Conservation (phyloP, 2,888 invertebrate species). For the Horisme vitalbata region DNA sequence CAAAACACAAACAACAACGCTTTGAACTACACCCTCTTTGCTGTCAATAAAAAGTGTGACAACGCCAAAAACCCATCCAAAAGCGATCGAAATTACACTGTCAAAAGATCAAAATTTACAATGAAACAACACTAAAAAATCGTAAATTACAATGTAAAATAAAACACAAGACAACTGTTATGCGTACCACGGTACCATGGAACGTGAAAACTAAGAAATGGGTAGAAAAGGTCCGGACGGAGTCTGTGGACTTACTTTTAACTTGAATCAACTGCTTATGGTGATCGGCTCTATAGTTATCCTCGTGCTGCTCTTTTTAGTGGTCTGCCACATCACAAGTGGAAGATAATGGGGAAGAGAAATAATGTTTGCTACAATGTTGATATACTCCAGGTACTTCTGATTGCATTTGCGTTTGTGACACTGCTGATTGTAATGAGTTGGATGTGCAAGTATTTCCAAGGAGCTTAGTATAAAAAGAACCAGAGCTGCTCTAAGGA, state of each 20-base stretch:
- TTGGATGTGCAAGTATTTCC: constrained; percentile 68
- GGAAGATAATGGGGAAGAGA: constrained; percentile 44
- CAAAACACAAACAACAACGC: too few species aligned
- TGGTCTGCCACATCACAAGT: constrained; percentile 64
- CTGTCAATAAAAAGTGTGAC: not conserved
- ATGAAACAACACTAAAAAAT: constrained; percentile 7
- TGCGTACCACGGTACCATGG: constrained; percentile 34
- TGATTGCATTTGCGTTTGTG: constrained; percentile 62
- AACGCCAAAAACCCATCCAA: not conserved
- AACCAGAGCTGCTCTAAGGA: too few species aligned
- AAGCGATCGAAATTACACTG: not conserved
- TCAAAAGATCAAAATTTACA: constrained; percentile 1
- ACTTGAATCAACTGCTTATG: constrained; percentile 63
- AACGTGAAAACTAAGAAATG: constrained; percentile 35
- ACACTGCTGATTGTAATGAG: constrained; percentile 58
- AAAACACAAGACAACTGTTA: not conserved
- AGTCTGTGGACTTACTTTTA: constrained; percentile 47
- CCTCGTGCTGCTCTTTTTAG: constrained; percentile 56
- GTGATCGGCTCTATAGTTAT: constrained; percentile 62
- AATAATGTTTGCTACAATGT: constrained; percentile 41
- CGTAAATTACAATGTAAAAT: constrained; percentile 9
- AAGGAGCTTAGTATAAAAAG: constrained; percentile 32
- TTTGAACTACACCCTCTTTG: not conserved
- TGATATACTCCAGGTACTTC: constrained; percentile 53
- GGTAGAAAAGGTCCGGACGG: constrained; percentile 24